Base-by-base conservation (phyloP, 2,888 invertebrate genomes). In the Timema podura region DNA sequence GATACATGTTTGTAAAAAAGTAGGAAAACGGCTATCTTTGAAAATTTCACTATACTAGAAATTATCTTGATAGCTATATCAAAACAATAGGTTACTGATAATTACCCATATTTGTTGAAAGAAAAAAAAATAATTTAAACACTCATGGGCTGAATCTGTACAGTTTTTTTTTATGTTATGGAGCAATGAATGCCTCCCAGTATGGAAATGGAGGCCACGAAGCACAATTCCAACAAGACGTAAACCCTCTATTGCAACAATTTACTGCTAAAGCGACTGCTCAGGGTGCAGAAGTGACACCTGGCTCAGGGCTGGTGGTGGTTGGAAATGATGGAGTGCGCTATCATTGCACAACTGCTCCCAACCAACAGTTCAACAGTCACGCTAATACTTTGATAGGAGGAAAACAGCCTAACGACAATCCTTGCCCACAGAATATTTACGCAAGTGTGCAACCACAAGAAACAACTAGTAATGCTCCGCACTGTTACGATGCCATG, bases 181-280 rank as follows among this genome's bases (percentile, higher is more conserved):
- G 54, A 65, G 68, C 15, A 46, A 70, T 70, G 70, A 70, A 70
- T 64, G 67, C 64, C 54, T 48, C 68, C 64, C 70, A 67, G 64
- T 70, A 68, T 68, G 68, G 47, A 47, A 65, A 64, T 15, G 70
- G 70, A 51, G 44, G 49, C 13, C 69, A 49, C 13, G 51, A 65
- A 30, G 15, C 67, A 61, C 46, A 44, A 44, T 64, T 51, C 16
- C 70, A 67, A 15, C 67, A 70, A 46, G 64, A 64, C 48, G 67
- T 59, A 51, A 44, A 48, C 5, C 64, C 68, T 6, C n/a, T 70
- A 57, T 64, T 64, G 47, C 70, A 70, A 54, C 70, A 70, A 49
- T 70, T 64, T 65, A 47, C 64, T 30, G 45, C 64, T 45, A 64
- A 66, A 46, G n/a, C 51, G 13, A 51, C 48, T 46, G 45, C 68